These are phyloP conservation scores for Actenoides hombroni DNA, from an alignment of 2,113 vertebrate species.

Conservation along the genomic window DNA sequence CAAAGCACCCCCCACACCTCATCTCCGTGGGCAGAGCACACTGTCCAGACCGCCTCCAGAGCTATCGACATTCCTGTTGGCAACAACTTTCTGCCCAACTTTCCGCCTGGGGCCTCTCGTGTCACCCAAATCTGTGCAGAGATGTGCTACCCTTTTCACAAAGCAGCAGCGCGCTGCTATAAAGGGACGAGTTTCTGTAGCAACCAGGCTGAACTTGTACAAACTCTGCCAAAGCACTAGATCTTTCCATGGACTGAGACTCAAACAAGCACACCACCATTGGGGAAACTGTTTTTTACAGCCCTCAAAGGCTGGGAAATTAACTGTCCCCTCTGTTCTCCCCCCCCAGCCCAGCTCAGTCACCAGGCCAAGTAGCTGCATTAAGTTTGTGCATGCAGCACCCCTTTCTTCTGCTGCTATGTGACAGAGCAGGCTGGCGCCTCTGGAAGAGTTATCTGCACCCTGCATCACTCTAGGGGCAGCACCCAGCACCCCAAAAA, in stretches of 20 bases:
- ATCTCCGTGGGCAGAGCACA: neutral
- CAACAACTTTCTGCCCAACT: neutral
- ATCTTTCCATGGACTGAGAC: slow-evolving; percentile 51
- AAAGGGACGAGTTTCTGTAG: slow-evolving; percentile 67
- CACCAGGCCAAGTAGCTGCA: neutral
- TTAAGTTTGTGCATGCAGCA: rapidly evolving
- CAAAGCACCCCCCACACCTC: neutral
- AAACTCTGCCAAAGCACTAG: slow-evolving; percentile 65
- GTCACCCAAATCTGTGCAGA: neutral
- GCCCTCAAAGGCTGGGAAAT: neutral
- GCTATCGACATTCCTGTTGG: neutral
- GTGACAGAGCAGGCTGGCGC: neutral
- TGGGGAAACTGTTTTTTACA: neutral
- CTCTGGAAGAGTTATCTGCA: neutral
- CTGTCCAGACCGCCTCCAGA: neutral
- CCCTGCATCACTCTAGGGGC: too few relatives aligned
- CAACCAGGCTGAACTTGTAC: slow-evolving; percentile 57
- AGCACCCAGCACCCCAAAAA: neutral
- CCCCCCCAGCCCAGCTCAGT: neutral
- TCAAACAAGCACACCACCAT: neutral
- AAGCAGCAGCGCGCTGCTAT: slow-evolving; percentile 31
- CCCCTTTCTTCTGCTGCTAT: neutral
- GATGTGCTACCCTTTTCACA: slow-evolving; percentile 46
- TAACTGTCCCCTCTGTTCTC: neutral
- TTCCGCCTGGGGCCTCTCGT: neutral